These are phyloP conservation scores for Diprion similis DNA, from an alignment of 1,140 invertebrate species.

Conservation along the genomic window DNA sequence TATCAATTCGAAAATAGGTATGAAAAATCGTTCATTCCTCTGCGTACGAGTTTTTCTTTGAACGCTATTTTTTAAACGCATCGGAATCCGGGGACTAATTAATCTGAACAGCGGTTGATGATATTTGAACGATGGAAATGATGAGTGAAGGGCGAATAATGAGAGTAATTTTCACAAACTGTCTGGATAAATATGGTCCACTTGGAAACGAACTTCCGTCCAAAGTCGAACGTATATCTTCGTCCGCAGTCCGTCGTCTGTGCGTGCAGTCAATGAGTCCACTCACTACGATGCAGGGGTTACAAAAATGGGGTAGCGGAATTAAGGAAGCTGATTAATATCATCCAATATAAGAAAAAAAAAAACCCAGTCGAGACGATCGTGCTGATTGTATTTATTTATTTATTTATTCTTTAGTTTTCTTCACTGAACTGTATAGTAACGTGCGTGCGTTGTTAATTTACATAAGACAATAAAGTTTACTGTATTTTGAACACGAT, in stretches of 20 bases:
- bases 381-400: too few relatives aligned
- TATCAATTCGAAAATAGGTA: too few relatives aligned
- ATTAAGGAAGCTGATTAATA: too few relatives aligned
- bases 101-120: too few relatives aligned
- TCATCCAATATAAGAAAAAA: slow-evolving; percentile 12
- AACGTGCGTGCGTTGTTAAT: neutral
- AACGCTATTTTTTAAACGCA: too few relatives aligned
- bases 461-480: neutral
- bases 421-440: neutral
- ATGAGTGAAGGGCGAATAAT: too few relatives aligned
- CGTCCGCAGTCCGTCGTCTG: neutral
- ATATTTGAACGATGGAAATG: too few relatives aligned
- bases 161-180: neutral
- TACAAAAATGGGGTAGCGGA: too few relatives aligned
- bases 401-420: slow-evolving; percentile 1
- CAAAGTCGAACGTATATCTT: neutral
- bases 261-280: neutral
- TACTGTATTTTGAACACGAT: neutral
- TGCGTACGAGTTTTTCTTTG: too few relatives aligned
- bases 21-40: too few relatives aligned
- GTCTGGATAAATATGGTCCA: neutral
- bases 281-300: neutral
- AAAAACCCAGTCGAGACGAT: neutral
- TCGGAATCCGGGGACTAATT: too few relatives aligned
- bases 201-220: slow-evolving; percentile 1